Conservation (phyloP, 2,888 invertebrate genomes). For the Lumbricus terrestris region DNA sequence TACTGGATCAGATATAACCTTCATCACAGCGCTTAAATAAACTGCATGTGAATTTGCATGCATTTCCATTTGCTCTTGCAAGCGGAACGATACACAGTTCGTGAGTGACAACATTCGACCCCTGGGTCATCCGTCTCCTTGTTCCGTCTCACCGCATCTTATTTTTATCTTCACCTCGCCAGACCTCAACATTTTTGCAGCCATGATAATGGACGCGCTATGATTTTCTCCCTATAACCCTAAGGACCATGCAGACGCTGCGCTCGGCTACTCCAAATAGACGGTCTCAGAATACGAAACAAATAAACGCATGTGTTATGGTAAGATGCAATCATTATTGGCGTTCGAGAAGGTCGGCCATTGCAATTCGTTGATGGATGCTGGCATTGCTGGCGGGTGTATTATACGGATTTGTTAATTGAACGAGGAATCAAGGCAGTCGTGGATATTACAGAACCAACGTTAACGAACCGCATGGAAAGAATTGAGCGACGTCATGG, state of each 20-base stretch:
- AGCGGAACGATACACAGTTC: neutral
- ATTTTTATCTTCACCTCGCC: neutral
- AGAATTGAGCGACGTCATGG: neutral
- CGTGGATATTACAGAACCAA: neutral
- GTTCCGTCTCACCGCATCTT: neutral
- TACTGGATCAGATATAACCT: too few species aligned
- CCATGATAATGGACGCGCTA: neutral
- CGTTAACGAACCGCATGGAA: neutral
- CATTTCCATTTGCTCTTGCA: neutral
- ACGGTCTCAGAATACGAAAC: too few species aligned
- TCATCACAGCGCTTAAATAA: neutral
- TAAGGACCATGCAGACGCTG: too few species aligned
- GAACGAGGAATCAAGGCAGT: neutral
- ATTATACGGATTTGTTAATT: neutral
- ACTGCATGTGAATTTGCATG: neutral
- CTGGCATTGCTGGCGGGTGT: too few species aligned
- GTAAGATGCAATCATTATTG: neutral
- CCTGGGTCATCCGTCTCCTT: neutral
- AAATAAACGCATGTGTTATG: too few species aligned
- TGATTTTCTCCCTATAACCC: too few species aligned
- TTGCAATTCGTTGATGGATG: neutral
- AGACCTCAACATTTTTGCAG: neutral
- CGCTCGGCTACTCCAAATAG: too few species aligned
- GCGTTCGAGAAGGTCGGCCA: neutral
- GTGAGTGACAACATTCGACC: neutral